Base-by-base conservation (phyloP, 2,888 invertebrate species). In the Matsumyia berberina region DNA sequence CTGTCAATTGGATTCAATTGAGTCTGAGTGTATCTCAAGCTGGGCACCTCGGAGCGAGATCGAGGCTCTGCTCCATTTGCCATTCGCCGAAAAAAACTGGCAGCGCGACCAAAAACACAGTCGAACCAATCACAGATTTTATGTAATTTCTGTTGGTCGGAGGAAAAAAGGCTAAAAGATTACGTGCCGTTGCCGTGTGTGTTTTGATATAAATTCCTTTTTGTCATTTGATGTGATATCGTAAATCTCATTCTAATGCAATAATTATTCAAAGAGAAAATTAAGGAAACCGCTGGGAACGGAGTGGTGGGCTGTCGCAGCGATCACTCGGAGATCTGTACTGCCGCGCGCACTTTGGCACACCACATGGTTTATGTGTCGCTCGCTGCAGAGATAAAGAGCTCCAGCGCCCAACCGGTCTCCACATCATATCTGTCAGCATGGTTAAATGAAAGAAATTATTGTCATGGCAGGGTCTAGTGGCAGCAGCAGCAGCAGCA, bases 391-490 rank as follows among this genome's bases (percentile, higher is more conserved):
- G 60, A 72, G 51, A 35, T 57, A 46, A n/a, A n/a, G 74, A 37
- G 44, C 39, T 24, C 42, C 35, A 42, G 37, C 49, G 31, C 57
- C 69, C 62, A 80, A 80, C 85, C 80, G 74, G 85, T 85, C 74
- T 44, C 58, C 66, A 80, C 73, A 70, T 85, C 85, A 85, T 85
- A 80, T 85, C 80, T 85, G 85, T 80, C 85, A 80, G 80, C 85
- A 85, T 76, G 70, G 69, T 70, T 85, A 76, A 85, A 85, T 85
- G 79, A 80, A 80, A 70, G 80, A 85, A 80, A 85, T 85, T 80
- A 85, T 85, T 85, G 80, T 85, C 74, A 85, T 80, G 60, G 70
- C 70, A 70, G 74, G 66, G 69, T 73, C 67, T 58, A 74, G 57
- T 51, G 35, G 49, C 57, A 31, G 12, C 37, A 37, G 15, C 51